Evolutionary conservation across 2,888 invertebrate genomes (phyloP).

Genomic region (Pteria penguin): DNA sequence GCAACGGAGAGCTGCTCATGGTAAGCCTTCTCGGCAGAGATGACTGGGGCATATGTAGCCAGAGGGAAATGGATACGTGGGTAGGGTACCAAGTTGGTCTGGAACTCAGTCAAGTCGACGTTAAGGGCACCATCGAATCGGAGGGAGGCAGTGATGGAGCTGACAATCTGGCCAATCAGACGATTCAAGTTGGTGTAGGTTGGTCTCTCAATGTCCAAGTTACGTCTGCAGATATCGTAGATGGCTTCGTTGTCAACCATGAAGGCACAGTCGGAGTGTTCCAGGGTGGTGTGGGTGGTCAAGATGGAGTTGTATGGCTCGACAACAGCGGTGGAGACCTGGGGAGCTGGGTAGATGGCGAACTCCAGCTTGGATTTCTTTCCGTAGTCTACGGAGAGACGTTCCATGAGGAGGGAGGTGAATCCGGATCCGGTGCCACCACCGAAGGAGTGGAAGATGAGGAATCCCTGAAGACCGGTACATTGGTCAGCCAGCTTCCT

Average conservation of each 20-base stretch:
- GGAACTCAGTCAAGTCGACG: slow-evolving; percentile 78
- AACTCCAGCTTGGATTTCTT: slow-evolving; percentile 82
- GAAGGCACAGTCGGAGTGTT: slow-evolving; percentile 97
- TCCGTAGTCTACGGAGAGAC: slow-evolving; percentile 90
- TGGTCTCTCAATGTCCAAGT: slow-evolving; percentile 91
- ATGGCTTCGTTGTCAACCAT: slow-evolving; percentile 97
- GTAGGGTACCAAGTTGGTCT: slow-evolving; percentile 80
- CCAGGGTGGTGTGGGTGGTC: slow-evolving; percentile 95
- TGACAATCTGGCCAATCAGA: slow-evolving; percentile 92
- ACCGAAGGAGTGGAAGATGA: slow-evolving; percentile 82
- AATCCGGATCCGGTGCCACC: slow-evolving; percentile 84
- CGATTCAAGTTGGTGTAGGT: slow-evolving; percentile 94
- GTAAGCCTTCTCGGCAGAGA: slow-evolving; percentile 95
- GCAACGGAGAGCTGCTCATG: slow-evolving; percentile 86
- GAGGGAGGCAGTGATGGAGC: slow-evolving; percentile 81
- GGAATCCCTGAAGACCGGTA: slow-evolving; percentile 77
- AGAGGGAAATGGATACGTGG: slow-evolving; percentile 90
- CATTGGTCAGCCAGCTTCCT: slow-evolving; percentile 82
- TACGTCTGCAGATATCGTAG: slow-evolving; percentile 90
- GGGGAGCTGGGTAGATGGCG: slow-evolving; percentile 93
- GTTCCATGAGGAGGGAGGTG: slow-evolving; percentile 92
- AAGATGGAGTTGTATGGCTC: slow-evolving; percentile 98
- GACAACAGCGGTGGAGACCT: slow-evolving; percentile 94
- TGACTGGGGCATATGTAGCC: slow-evolving; percentile 92
- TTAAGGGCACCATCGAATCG: slow-evolving; percentile 82